Conservation (phyloP, 2,888 invertebrate species). For the Trisateles emortualis region DNA sequence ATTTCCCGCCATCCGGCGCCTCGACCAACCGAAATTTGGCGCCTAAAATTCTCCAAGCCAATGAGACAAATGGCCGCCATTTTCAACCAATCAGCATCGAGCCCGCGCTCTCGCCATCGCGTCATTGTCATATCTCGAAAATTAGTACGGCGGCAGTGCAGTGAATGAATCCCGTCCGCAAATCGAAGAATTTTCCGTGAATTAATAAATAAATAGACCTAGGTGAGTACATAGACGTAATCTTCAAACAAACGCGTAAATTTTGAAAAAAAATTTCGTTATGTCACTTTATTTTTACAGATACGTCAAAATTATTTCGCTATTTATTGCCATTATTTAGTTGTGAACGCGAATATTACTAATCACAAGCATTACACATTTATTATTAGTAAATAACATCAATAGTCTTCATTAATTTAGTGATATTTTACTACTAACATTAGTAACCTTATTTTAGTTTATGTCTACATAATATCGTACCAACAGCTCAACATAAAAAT, state of each 20-base stretch:
- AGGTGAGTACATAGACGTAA: conserved; percentile 66
- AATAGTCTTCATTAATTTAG: conserved; percentile 24
- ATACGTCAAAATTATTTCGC: conserved; percentile 55
- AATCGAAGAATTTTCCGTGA: conserved; percentile 81
- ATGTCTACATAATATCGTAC: conserved; percentile 55
- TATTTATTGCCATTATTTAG: conserved; percentile 60
- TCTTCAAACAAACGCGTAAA: conserved; percentile 22
- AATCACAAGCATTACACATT: conserved; percentile 28
- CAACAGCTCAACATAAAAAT: conserved; percentile 64
- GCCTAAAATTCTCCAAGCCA: conserved; percentile 77
- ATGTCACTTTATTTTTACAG: conserved; percentile 42
- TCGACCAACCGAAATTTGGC: conserved; percentile 86
- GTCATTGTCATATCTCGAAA: conserved; percentile 85
- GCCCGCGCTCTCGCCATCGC: conserved; percentile 85
- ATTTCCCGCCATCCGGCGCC: conserved; percentile 83
- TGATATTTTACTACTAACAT: conserved; percentile 18
- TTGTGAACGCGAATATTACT: conserved; percentile 41
- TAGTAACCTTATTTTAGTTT: conserved; percentile 32
- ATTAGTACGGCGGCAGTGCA: conserved; percentile 84
- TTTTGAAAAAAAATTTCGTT: conserved; percentile 45
- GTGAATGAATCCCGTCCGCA: conserved; percentile 85
- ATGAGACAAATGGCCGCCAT: conserved; percentile 80
- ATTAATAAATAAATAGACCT: conserved; percentile 65
- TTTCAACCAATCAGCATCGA: conserved; percentile 79
- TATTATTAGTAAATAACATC: conserved; percentile 23